Percentiles rank a stretch among this genome's conserved stretches.
Conservation (phyloP, 1,140 invertebrate species). For the Schlechtendalia chinensis region DNA sequence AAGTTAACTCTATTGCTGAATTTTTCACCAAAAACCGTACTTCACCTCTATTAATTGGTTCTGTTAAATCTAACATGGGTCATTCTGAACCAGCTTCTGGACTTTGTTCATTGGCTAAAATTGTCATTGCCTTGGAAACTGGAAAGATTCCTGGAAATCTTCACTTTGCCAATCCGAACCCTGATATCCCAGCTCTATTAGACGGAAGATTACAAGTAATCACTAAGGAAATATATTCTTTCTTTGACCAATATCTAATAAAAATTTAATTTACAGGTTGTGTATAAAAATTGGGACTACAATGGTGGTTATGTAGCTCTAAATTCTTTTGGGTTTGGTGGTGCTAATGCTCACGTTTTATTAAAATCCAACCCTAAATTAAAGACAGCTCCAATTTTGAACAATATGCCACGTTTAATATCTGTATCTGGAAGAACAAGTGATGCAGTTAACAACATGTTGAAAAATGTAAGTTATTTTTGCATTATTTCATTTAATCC, state of each 20-base stretch:
- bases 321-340: constrained; percentile 97
- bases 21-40: constrained; percentile 80
- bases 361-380: constrained; percentile 75
- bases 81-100: constrained; percentile 94
- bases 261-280: constrained; percentile 62
- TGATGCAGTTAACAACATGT: constrained; percentile 69
- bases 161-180: constrained; percentile 83
- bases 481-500: not conserved
- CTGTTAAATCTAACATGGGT: constrained; percentile 97
- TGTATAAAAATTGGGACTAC: constrained; percentile 75
- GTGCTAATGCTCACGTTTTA: constrained; percentile 90
- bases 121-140: constrained; percentile 85
- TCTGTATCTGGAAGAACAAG: constrained; percentile 81
- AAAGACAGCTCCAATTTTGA: constrained; percentile 61
- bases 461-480: constrained; percentile 61
- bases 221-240: too few species aligned
- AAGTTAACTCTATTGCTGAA: constrained; percentile 89
- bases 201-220: constrained; percentile 70
- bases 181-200: constrained; percentile 79
- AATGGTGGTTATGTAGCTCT: constrained; percentile 81
- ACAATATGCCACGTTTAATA: constrained; percentile 68
- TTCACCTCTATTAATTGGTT: constrained; percentile 83
- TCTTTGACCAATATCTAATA: not conserved
- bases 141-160: constrained; percentile 86
- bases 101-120: constrained; percentile 83